Base-by-base conservation (phyloP, 2,888 invertebrate genomes). In the Podabrus alpinus region DNA sequence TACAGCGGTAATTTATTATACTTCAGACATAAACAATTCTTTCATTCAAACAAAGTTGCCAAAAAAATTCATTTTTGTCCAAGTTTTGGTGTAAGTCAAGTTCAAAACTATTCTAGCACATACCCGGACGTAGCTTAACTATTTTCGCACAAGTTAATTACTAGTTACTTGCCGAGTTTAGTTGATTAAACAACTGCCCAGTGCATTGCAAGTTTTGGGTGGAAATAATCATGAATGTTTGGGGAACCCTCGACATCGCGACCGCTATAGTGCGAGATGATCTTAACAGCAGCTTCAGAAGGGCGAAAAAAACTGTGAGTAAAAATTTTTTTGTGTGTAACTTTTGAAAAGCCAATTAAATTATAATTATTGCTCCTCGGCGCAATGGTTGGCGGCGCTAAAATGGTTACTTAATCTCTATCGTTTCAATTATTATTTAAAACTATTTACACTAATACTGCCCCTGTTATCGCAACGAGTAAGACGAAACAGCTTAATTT, bases 211-310 rank as follows among this genome's bases (percentile, higher is more conserved):
- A 15, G 9, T 15, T 66, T 66, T 25, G 15, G n/a, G 21, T 29
- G 19, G n/a, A 3, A 66, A 15, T 9, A 21, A 24, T 25, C n/a
- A 93, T 94, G 93, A 93, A 93, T 89, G 92, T 91, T 81, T 93
- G 93, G 93, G 93, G 92, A 77, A 92, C 91, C 81, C 87, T 94
- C 71, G 86, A 86, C 73, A 82, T 86, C 25, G 84, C 91, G 67
- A 91, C 92, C 77, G 93, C 92, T 15, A 91, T 94, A 81, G 91
- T 91, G 74, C 91, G 94, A 80, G 94, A 94, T 88, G 94, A 92
- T 80, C 82, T 89, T 81, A 88, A 88, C 74, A 88, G 89, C 77
- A 92, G 91, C 83, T 83, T 86, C 68, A 79, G 86, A 67, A 81
- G 83, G 64, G 68, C 80, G 0, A 86, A 84, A 78, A 84, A 83